These are phyloP conservation scores for Microcebus lehilahytsara DNA, from an alignment of 2,113 vertebrate genomes.

Conservation along the genomic window DNA sequence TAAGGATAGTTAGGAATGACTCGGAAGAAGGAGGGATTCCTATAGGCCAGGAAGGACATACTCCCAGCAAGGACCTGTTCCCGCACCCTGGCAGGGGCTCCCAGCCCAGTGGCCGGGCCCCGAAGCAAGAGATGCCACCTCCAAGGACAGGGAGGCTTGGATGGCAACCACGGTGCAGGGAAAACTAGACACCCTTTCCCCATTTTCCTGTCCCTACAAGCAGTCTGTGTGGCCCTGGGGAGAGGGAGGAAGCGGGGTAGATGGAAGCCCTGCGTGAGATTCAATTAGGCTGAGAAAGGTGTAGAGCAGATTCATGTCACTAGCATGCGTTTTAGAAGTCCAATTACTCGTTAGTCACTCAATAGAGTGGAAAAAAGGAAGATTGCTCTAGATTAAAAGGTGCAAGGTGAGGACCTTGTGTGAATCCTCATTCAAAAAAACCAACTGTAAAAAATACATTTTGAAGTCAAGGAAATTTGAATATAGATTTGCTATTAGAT, in stretches of 20 bases:
- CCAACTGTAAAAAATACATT: not conserved
- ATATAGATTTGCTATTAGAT: not conserved
- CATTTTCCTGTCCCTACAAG: not conserved
- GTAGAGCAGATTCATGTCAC: not conserved
- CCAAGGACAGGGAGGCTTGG: not conserved
- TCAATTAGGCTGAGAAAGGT: conserved; percentile 6
- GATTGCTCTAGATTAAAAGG: not conserved
- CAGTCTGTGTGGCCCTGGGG: not conserved
- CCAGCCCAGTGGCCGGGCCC: not conserved
- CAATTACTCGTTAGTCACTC: not conserved
- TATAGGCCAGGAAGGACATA: not conserved
- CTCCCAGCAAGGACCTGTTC: not conserved
- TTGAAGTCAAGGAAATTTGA: not conserved
- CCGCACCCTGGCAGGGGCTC: not conserved
- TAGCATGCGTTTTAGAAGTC: not conserved
- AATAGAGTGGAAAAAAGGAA: not conserved
- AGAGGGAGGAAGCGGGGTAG: not conserved
- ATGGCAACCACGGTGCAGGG: not conserved
- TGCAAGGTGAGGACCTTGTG: not conserved
- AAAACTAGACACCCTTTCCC: not conserved
- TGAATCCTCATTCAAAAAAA: not conserved
- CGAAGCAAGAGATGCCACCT: not conserved
- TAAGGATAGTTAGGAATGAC: not conserved
- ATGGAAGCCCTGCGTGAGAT: not conserved
- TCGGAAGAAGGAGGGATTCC: not conserved